Evolutionary conservation across 2,888 invertebrate genomes (phyloP).

Genomic region (Hydriomena furcata): DNA sequence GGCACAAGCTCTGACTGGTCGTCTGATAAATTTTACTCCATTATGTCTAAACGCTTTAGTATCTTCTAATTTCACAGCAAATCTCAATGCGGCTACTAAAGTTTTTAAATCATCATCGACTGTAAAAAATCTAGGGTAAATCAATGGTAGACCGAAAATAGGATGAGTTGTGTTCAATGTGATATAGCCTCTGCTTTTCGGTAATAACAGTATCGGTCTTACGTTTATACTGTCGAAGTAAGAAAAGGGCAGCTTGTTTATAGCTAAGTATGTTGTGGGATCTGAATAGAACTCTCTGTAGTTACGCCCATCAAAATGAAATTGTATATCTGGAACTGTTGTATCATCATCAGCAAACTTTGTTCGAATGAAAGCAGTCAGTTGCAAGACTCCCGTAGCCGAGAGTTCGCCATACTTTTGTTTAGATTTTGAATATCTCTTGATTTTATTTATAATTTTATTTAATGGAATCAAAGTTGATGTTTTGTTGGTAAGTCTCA

Average conservation of each 20-base stretch:
- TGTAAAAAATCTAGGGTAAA: slow-evolving; percentile 87
- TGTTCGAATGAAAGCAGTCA: slow-evolving; percentile 84
- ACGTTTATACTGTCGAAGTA: slow-evolving; percentile 85
- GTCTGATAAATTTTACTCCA: slow-evolving; percentile 79
- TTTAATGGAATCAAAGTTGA: slow-evolving; percentile 65
- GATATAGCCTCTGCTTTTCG: slow-evolving; percentile 85
- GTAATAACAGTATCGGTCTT: slow-evolving; percentile 84
- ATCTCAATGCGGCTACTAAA: slow-evolving; percentile 84
- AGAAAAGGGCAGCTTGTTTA: slow-evolving; percentile 75
- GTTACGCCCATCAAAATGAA: slow-evolving; percentile 83
- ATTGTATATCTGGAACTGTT: slow-evolving; percentile 86
- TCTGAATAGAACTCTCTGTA: slow-evolving; percentile 81
- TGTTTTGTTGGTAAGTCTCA: slow-evolving; percentile 78
- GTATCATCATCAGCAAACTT: slow-evolving; percentile 73
- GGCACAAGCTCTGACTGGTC: slow-evolving; percentile 82
- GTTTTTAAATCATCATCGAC: slow-evolving; percentile 84
- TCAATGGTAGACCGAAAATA: slow-evolving; percentile 85
- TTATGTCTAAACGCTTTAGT: slow-evolving; percentile 81
- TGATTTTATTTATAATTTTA: slow-evolving; percentile 59
- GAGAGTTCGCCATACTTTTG: slow-evolving; percentile 69
- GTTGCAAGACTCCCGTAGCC: slow-evolving; percentile 80
- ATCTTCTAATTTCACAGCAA: slow-evolving; percentile 78
- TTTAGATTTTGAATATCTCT: slow-evolving; percentile 58
- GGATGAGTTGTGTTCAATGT: slow-evolving; percentile 87
- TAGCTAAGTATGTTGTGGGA: slow-evolving; percentile 74